A percentile compares a stretch with the other conserved stretches of the same genome.
Conservation (phyloP, 2,113 vertebrate genomes). For the Gymnobelideus leadbeateri region DNA sequence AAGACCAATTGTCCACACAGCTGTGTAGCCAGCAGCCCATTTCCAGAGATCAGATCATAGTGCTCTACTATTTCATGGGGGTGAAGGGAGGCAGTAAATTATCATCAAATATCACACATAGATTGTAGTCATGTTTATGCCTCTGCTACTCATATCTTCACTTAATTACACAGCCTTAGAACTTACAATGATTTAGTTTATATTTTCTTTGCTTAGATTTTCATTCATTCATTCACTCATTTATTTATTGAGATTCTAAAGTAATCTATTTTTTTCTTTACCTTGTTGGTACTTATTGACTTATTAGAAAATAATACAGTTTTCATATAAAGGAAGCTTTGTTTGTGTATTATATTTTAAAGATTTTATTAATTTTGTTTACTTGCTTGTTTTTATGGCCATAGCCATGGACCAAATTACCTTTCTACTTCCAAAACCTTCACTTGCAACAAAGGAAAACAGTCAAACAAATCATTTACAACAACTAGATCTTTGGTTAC, state of each 20-base stretch:
- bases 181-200: neutral
- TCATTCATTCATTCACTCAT: too few species aligned
- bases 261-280: too few species aligned
- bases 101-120: neutral
- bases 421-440: neutral
- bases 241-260: neutral
- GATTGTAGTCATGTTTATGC: neutral
- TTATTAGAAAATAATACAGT: neutral
- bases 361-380: neutral
- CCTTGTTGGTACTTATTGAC: constrained; percentile 6
- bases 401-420: neutral
- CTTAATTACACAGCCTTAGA: neutral
- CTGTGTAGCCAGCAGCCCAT: neutral
- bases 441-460: neutral
- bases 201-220: neutral
- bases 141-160: neutral
- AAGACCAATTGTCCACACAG: neutral
- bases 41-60: neutral
- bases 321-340: neutral
- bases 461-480: neutral
- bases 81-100: neutral
- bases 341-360: neutral
- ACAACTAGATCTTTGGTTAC: neutral
- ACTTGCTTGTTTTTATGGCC: neutral
- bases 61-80: neutral